Evolutionary conservation across 2,113 vertebrate species (phyloP), one percentile per base, ranked within the genome.

Genomic region (Nycticryphes semicollaris): DNA sequence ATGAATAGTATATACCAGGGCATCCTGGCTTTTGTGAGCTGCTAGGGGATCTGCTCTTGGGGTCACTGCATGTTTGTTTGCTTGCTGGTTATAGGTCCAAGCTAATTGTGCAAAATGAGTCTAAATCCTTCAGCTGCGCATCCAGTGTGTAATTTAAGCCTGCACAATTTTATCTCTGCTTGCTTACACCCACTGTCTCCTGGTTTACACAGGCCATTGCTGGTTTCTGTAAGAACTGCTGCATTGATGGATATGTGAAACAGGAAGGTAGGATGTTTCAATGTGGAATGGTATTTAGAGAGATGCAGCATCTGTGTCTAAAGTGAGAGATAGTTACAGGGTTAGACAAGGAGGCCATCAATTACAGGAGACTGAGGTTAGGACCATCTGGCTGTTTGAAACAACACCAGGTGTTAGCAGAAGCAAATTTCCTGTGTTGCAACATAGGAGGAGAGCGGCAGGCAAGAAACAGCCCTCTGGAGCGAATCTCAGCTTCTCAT

Each of bases 341-440:
- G 87, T 77, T 89, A 93, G 95, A 94, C 94, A 96, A 96, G 94
- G 59, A 73, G 92, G 89, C 91, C 95, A 96, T 97, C 97, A 96
- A 97, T 97, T 97, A 97, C 91, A 35, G 5, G 84, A 96, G 94
- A 63, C 95, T 96, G 96, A 94, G 96, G 97, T 96, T 96, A 89
- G 90, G 84, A 84, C 94, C 97, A 97, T 96, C 96, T 97, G 97
- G 95, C 89, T 96, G 87, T 87, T 96, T 93, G 93, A 94, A 97
- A 95, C 84, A 97, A 95, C 92, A 96, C 96, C 97, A 97, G 97
- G 96, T 97, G 97, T 97, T 96, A 93, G 93, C 92, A 95, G 94
- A 96, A 89, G 89, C 95, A 97, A 95, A 95, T 96, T 97, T 97
- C 97, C 96, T 97, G 96, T 97, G 90, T 97, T 96, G 95, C 95